Base-by-base conservation (phyloP, 2,888 invertebrate genomes). In the Oeneis ivallda region DNA sequence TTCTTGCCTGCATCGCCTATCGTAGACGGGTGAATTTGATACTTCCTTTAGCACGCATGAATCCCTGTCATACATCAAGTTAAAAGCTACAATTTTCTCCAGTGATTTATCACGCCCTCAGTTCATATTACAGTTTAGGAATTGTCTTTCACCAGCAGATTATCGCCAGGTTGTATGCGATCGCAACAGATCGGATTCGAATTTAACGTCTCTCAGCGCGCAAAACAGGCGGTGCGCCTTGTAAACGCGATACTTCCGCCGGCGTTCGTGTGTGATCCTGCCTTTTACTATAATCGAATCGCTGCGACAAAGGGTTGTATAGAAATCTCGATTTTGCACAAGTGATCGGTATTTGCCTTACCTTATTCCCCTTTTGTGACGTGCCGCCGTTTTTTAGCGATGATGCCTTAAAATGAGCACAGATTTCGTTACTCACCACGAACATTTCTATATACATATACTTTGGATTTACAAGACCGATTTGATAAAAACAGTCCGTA, bases 181-280 rank as follows among this genome's bases (percentile, higher is more conserved):
- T 66, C 58, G 50, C 52, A 11, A 50, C 52, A 9, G n/a, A 49
- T 50, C 19, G 41, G 8, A 61, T 47, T 63, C 65, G 45, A 54
- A 52, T 58, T 62, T 63, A 82, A 73, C 82, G 77, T 74, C 73
- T 76, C 76, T 75, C 72, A 68, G 80, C 81, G 83, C 85, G 19
- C 85, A 86, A 83, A 76, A 83, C 85, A 83, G 84, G 84, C 92
- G 92, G 92, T 82, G 79, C 80, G 78, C 87, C 89, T 87, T 92
- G 92, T 89, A 89, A 89, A 92, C 82, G 88, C 85, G 92, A 92
- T 92, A 92, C 92, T 92, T 92, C 92, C 92, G 87, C 81, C 84
- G 79, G 81, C 78, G 80, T 82, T 85, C 84, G 83, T 85, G 84
- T 88, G 83, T 86, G 89, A 89, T 87, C 89, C 87, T 85, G 89